Conservation (phyloP, 2,113 vertebrate species). For the Grus americana region DNA sequence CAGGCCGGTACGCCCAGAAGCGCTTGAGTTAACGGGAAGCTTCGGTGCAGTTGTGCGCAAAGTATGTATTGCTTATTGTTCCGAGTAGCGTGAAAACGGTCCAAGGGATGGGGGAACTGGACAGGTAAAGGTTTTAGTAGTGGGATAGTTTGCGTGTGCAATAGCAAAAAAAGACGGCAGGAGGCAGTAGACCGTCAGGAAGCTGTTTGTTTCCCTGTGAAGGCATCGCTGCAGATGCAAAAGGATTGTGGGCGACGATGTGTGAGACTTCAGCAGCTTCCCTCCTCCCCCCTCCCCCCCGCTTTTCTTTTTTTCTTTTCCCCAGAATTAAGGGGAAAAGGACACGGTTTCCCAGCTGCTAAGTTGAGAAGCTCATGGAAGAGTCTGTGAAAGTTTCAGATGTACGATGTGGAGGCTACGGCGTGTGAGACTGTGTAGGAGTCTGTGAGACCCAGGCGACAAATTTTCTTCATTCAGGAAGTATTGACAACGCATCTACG, state of each 20-base stretch:
- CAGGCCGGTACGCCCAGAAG: too few species aligned
- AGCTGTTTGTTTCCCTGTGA: too few species aligned
- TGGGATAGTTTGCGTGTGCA: not conserved
- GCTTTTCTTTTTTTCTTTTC: too few species aligned
- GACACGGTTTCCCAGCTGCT: not conserved
- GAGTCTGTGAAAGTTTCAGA: not conserved
- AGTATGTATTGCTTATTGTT: not conserved
- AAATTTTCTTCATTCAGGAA: too few species aligned
- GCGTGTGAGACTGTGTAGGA: accelerated
- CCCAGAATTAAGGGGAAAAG: not conserved
- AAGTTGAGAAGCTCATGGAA: not conserved
- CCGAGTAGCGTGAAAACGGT: not conserved
- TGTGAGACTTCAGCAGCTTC: not conserved
- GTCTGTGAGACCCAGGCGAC: not conserved
- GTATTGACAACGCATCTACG: accelerated
- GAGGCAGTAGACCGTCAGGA: not conserved
- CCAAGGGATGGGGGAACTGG: not conserved
- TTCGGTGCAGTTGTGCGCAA: not conserved
- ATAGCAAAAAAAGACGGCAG: not conserved
- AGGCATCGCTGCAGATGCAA: too few species aligned
- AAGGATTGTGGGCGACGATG: not conserved
- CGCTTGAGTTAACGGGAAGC: too few species aligned
- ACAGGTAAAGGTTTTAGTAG: not conserved
- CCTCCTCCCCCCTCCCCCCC: too few species aligned
- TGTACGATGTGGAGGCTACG: not conserved